Conservation (phyloP, 2,888 invertebrate genomes). For the Drosophila buzzatii region DNA sequence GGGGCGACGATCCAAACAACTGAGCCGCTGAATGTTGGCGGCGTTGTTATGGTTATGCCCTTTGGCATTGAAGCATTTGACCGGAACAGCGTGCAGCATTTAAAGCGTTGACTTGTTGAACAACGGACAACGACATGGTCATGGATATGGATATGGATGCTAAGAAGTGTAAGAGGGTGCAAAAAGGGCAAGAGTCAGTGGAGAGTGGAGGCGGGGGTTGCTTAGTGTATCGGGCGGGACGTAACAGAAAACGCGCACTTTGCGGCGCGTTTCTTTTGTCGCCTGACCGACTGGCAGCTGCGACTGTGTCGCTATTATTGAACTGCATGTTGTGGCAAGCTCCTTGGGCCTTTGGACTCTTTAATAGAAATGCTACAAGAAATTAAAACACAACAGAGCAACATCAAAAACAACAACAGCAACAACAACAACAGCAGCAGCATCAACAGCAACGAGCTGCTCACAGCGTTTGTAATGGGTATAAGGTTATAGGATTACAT, state of each 20-base stretch:
- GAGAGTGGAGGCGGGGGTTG: not conserved
- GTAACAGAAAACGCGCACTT: constrained; percentile 78
- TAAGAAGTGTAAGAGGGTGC: too few species aligned
- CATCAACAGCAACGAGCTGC: constrained; percentile 21
- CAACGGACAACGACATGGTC: constrained; percentile 33
- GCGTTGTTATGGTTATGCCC: constrained; percentile 78
- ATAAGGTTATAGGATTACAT: constrained; percentile 69
- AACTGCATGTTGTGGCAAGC: constrained; percentile 67
- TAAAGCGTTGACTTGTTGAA: constrained; percentile 63
- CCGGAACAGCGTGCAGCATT: constrained; percentile 71
- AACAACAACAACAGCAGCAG: not conserved
- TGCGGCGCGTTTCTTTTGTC: constrained; percentile 65
- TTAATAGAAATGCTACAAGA: constrained; percentile 62
- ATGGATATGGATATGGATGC: constrained; percentile 1
- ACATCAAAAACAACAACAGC: constrained; percentile 2
- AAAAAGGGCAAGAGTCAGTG: not conserved
- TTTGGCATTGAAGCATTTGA: constrained; percentile 70
- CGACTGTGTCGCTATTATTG: constrained; percentile 78
- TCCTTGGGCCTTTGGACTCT: constrained; percentile 55
- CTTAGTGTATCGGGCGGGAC: not conserved
- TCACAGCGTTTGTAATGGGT: constrained; percentile 32
- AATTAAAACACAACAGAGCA: constrained; percentile 45
- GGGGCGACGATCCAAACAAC: not conserved
- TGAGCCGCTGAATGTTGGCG: constrained; percentile 43
- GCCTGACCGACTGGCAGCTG: constrained; percentile 45